phyloP scores from a whole-genome alignment of 2,797 vertebrate genomes.

The Leucoraja ocellata region DNA sequence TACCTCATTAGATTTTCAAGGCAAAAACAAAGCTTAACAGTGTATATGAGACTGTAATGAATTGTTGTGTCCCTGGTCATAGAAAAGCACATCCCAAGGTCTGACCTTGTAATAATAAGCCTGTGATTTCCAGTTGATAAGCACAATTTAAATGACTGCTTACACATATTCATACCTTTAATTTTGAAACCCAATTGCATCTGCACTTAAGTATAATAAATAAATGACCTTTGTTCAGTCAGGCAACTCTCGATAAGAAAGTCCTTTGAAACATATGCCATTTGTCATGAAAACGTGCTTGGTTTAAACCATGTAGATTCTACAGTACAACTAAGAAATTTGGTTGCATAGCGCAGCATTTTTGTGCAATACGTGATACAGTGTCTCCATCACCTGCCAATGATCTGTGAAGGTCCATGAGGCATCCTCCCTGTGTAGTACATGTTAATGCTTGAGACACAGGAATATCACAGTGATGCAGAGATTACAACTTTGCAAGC shows the following conservation, averaged over 20 bases:
- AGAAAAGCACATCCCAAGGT: neutral
- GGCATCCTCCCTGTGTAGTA: no score
- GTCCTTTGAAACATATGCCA: neutral
- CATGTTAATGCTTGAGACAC: no score
- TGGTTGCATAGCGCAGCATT: no score
- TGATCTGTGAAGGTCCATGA: no score
- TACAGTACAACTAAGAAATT: neutral
- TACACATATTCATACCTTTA: neutral
- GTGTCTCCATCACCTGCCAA: no score
- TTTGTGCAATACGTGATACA: no score
- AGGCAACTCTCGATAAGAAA: no score
- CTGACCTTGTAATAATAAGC: neutral
- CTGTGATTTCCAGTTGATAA: neutral
- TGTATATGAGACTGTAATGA: neutral
- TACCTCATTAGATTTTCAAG: constrained; percentile 8
- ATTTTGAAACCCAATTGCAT: neutral
- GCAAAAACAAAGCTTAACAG: constrained; percentile 12
- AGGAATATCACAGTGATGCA: no score
- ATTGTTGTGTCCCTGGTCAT: neutral
- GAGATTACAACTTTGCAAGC: no score
- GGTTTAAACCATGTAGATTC: neutral
- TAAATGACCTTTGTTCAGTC: neutral
- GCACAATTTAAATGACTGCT: neutral
- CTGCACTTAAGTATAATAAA: neutral
- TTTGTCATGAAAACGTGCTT: neutral